phyloP scores from a whole-genome alignment of 2,888 invertebrate genomes.

The Drosophila multiciliata region DNA sequence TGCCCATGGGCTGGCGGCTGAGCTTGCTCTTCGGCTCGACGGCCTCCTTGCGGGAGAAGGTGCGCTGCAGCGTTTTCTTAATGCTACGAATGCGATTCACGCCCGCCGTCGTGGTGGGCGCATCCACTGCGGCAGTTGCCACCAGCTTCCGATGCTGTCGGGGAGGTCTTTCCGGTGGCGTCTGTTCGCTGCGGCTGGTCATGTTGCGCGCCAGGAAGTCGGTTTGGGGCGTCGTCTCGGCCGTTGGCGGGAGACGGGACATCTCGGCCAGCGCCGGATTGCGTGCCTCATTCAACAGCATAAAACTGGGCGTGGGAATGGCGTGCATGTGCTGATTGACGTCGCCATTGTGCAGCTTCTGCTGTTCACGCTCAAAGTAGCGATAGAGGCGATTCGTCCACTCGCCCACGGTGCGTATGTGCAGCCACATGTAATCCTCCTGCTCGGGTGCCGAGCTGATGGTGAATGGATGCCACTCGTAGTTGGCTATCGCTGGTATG shows the following conservation, averaged over 20 bases:
- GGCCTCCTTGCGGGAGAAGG: slow-evolving; percentile 86
- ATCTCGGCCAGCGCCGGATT: slow-evolving; percentile 40
- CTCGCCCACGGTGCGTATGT: slow-evolving; percentile 96
- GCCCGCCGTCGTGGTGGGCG: slow-evolving; percentile 41
- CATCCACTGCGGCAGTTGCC: slow-evolving; percentile 44
- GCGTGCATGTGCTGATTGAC: slow-evolving; percentile 82
- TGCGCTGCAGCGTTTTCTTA: slow-evolving; percentile 85
- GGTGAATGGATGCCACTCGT: slow-evolving; percentile 99
- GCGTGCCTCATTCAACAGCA: slow-evolving; percentile 68
- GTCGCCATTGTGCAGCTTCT: slow-evolving; percentile 89
- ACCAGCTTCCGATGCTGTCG: slow-evolving; percentile 76
- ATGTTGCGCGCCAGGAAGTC: slow-evolving; percentile 83
- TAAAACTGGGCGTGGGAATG: slow-evolving; percentile 74
- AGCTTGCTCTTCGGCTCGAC: slow-evolving; percentile 57
- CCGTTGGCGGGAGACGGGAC: slow-evolving; percentile 12
- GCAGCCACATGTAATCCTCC: slow-evolving; percentile 96
- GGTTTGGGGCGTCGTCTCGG: slow-evolving; percentile 80
- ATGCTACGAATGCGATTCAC: slow-evolving; percentile 83
- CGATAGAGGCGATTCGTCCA: slow-evolving; percentile 96
- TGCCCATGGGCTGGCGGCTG: slow-evolving; percentile 30
- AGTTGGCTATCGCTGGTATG: slow-evolving; percentile 95
- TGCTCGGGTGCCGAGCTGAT: slow-evolving; percentile 98
- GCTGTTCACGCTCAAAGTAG: slow-evolving; percentile 94
- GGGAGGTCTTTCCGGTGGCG: slow-evolving; percentile 76
- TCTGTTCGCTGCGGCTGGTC: slow-evolving; percentile 55